phyloP scores from a whole-genome alignment of 2,888 invertebrate species.

The Mesorhabditis belari region DNA sequence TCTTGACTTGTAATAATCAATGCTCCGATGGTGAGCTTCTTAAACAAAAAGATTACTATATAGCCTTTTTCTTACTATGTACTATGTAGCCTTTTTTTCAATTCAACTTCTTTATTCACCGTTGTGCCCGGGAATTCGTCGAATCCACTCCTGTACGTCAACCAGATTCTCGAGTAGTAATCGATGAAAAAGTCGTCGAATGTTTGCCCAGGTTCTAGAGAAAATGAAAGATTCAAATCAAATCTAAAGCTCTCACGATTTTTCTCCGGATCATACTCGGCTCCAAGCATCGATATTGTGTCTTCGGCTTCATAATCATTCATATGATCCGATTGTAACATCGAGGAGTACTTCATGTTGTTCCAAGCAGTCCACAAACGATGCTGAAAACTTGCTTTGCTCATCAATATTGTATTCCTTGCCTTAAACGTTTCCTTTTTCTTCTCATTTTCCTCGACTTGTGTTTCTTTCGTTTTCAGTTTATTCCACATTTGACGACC shows the following conservation, averaged over 20 bases:
- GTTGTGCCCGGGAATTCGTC: slow-evolving; percentile 18
- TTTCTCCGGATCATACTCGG: slow-evolving; percentile 11
- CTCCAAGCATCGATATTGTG: slow-evolving; percentile 18
- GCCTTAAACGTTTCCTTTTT: slow-evolving; percentile 10
- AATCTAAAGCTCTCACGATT: slow-evolving; percentile 12
- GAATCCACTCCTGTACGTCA: slow-evolving; percentile 68
- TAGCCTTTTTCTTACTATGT: too few species aligned
- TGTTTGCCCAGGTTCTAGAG: too few species aligned
- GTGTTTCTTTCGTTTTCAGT: slow-evolving; percentile 6
- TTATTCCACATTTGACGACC: slow-evolving; percentile 11
- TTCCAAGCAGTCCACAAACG: slow-evolving; percentile 29
- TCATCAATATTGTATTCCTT: slow-evolving; percentile 1
- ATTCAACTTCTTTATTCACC: too few species aligned
- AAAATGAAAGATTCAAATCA: too few species aligned
- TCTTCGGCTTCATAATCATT: slow-evolving; percentile 20
- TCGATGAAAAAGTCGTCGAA: slow-evolving; percentile 30
- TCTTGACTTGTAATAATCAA: too few species aligned
- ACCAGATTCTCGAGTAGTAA: slow-evolving; percentile 36
- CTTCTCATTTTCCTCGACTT: not conserved
- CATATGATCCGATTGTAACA: slow-evolving; percentile 9
- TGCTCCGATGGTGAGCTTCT: too few species aligned
- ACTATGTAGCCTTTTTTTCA: too few species aligned
- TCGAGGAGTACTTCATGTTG: slow-evolving; percentile 28
- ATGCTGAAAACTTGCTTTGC: too few species aligned
- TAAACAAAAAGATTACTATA: too few species aligned